Evolutionary conservation across 2,888 invertebrate genomes (phyloP).

Genomic region (Morpho deidamia): DNA sequence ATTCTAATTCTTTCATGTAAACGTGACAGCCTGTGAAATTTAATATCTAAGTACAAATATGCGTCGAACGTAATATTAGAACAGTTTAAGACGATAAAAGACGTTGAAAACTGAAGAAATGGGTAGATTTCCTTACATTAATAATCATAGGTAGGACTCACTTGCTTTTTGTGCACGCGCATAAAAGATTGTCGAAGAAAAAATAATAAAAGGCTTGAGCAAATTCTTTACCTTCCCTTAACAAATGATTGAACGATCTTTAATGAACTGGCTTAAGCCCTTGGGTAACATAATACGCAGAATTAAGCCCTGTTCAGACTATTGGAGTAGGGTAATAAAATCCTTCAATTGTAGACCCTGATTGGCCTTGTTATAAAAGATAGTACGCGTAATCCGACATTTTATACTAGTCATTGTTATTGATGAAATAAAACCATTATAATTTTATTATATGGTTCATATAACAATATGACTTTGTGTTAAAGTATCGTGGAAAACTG

Average conservation of each 20-base stretch:
- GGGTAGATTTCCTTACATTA: neutral
- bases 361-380: slow-evolving; percentile 32
- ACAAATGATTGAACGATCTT: slow-evolving; percentile 60
- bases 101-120: neutral
- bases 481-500: no score
- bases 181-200: slow-evolving; percentile 27
- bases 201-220: slow-evolving; percentile 28
- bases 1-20: no score
- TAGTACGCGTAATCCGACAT: slow-evolving; percentile 19
- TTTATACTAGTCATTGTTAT: neutral
- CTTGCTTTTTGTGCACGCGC: slow-evolving; percentile 15
- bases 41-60: no score
- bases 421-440: neutral
- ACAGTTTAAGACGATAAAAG: neutral
- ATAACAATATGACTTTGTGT: neutral
- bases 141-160: slow-evolving; percentile 14
- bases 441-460: neutral
- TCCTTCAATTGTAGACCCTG: slow-evolving; percentile 34
- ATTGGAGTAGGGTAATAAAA: slow-evolving; percentile 32
- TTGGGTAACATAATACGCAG: slow-evolving; percentile 49
- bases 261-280: slow-evolving; percentile 61
- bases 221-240: slow-evolving; percentile 39
- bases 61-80: neutral
- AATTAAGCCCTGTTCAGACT: slow-evolving; percentile 44
- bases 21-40: no score